Evolutionary conservation across 2,797 vertebrate genomes (phyloP).

Genomic region (Eupleurogrammus muticus): DNA sequence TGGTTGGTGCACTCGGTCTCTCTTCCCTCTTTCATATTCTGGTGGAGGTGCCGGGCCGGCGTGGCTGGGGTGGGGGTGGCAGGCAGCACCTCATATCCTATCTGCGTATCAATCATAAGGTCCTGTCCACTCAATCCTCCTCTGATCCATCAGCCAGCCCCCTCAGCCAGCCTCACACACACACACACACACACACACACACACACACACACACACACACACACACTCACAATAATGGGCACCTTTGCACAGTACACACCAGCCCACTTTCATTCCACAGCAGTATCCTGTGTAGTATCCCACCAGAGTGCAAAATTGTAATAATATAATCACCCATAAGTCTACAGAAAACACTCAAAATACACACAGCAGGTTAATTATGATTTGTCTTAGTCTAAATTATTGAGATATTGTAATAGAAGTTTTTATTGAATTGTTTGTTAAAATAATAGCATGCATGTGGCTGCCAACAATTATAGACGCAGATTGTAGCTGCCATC

Average conservation of each 20-base stretch:
- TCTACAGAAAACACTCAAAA: background rate
- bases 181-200: conserved; percentile 1
- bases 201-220: conserved; percentile 14
- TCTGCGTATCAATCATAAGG: conserved; percentile 98
- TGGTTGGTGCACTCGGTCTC: conserved; percentile 33
- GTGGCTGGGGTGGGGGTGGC: conserved; percentile 59
- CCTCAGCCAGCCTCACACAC: conserved; percentile 64
- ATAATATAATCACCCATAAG: background rate
- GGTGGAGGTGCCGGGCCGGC: conserved; percentile 48
- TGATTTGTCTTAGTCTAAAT: conserved; percentile 1
- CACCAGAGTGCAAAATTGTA: conserved; percentile 2
- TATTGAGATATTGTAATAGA: background rate
- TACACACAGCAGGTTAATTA: background rate
- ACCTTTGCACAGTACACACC: conserved; percentile 78
- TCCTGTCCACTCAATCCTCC: conserved; percentile 99
- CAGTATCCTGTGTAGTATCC: background rate
- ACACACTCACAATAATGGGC: conserved; percentile 90
- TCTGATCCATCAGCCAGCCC: conserved; percentile 95
- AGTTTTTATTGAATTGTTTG: conserved; percentile 6
- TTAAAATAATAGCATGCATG: conserved; percentile 11
- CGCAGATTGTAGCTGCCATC: conserved; percentile 54
- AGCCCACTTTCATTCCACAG: conserved; percentile 88
- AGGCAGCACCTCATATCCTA: conserved; percentile 91
- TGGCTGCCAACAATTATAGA: conserved; percentile 19
- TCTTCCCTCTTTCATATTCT: conserved; percentile 64